Evolutionary conservation across 2,113 vertebrate genomes (phyloP), one percentile per base, ranked within the genome.

Genomic region (Sylvia atricapilla): DNA sequence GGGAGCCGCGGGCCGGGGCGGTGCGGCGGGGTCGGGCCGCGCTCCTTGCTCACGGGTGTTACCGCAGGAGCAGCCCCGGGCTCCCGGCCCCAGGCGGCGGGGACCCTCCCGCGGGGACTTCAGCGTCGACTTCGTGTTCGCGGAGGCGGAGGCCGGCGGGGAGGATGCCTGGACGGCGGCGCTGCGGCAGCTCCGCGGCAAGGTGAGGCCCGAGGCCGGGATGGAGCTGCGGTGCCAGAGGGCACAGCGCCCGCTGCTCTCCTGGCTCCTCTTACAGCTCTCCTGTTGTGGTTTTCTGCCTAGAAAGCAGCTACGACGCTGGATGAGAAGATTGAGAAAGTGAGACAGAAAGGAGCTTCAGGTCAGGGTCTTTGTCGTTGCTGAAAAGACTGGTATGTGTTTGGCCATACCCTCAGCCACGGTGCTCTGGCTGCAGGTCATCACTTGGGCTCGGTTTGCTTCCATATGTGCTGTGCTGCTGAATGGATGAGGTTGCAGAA

Each of bases 281-380:
- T 28, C 9, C 11, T 46, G 10, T 11, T 39, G 39, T 62, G 27
- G 2, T 94, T 81, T 87, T 37, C 19, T 91, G 82, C 53, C 33
- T 87, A 99, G 99, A 99, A 96, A 97, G 96, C 97, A 10, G 97
- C 98, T 11, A 99, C 99, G 5, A 99, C 99, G 3, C 93, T 99
- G 91, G 99, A 99, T 80, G 98, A 99, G 95, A 99, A 99, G 97
- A 99, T 99, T 12, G 99, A 99, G 67, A 98, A 98, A 95, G 98
- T 99, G 67, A 97, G 99, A 28, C 99, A 98, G 97, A 98, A 98
- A 58, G 88, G 99, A 98, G 90, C 93, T 94, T 3, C 98, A 99
- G 98, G 99, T 99, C 41, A 96, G 97, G 15, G 12, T 25, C 14
- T 62, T 64, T 75, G 6, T 67, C 3, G 0, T 59, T 83, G 8